Evolutionary conservation across 2,888 invertebrate genomes (phyloP), one percentile per base, ranked within the genome.

Genomic region (Callimorpha dominula): DNA sequence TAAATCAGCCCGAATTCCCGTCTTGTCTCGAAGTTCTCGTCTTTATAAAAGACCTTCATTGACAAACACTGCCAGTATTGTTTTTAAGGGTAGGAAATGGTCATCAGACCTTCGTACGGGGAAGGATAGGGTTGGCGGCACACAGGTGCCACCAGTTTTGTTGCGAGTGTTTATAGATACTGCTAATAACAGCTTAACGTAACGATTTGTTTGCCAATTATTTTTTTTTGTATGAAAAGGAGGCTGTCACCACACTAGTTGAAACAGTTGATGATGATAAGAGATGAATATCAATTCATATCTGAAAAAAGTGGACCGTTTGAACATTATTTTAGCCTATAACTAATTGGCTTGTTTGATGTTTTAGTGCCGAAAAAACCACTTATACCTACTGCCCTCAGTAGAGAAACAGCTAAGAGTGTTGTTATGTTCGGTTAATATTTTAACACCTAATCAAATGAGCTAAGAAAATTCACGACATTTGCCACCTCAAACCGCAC

Each of bases 401-500:
- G 15, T 17, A 15, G 50, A 52, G 50, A 17, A 52, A 52, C 15
- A 54, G n/a, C 54, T 54, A n/a, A n/a, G 54, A 54, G 8, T 54
- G n/a, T 17, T 54, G 54, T n/a, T 12, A 6, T 46, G 20, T 64
- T 64, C 3, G 12, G n/a, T 17, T 20, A 57, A 42, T 14, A 7
- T 20, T 57, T n/a, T 57, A 60, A 57, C 43, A 60, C 31, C 52
- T 66, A 43, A 46, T 12, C 8, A 60, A 68, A 31, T 54, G 49
- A 14, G 42, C 14, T 12, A 68, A 60, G 57, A 60, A 15, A 68
- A 60, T 60, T 68, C 57, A 57, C 43, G 15, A 66, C 40, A 66
- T 57, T 54, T 68, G 60, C 40, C 50, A 62, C 42, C 11, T 50
- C 40, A 66, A 52, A 52, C 66, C 50, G 66, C 69, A 46, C 49